A percentile compares a stretch with the other conserved stretches of the same genome.
phyloP scores from a whole-genome alignment of 1,140 invertebrate genomes.

The Rhopalosiphum padi region DNA sequence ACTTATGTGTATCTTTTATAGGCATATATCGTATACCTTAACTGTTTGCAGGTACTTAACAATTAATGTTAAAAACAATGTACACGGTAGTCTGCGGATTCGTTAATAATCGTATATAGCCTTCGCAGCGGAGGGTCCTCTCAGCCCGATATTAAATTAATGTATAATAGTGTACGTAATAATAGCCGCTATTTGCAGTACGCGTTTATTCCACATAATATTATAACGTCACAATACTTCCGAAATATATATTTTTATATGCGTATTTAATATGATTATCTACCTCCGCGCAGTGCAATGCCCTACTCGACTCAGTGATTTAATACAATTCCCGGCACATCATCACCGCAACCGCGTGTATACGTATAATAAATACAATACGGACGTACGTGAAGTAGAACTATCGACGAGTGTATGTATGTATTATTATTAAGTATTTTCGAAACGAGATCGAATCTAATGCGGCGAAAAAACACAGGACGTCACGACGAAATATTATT shows the following conservation, averaged over 20 bases:
- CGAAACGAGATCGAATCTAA: neutral
- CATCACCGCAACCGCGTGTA: neutral
- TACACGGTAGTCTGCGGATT: neutral
- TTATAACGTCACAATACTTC: neutral
- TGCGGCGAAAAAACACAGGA: neutral
- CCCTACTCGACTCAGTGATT: conserved; percentile 47
- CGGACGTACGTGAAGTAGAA: neutral
- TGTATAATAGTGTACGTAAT: neutral
- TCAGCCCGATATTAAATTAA: neutral
- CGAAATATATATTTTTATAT: neutral
- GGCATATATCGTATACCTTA: neutral
- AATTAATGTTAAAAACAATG: neutral
- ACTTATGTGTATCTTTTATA: neutral
- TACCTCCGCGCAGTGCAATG: conserved; percentile 15
- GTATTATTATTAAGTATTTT: conserved; percentile 11
- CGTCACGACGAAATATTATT: neutral
- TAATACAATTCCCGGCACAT: conserved; percentile 25
- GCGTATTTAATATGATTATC: neutral
- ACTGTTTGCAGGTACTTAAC: neutral
- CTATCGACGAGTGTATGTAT: neutral
- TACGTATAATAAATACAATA: neutral
- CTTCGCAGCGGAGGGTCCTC: neutral
- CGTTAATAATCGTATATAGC: neutral
- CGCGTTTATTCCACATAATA: neutral
- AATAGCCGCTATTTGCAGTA: neutral